phyloP scores from a whole-genome alignment of 2,888 invertebrate genomes.

The Phortica magna region DNA sequence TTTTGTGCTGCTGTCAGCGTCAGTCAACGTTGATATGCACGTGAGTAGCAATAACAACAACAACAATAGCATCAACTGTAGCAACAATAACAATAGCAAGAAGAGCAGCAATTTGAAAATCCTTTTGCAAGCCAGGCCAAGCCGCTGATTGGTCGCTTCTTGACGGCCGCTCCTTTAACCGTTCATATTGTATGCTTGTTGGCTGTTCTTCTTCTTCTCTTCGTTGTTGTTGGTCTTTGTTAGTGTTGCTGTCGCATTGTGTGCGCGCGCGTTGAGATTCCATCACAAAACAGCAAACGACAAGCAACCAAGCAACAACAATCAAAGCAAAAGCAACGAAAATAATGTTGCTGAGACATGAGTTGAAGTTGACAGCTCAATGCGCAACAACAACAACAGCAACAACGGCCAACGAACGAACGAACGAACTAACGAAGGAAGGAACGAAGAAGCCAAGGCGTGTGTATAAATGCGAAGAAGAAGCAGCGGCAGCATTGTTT shows the following conservation, averaged over 20 bases:
- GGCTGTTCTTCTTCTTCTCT: conserved; percentile 32
- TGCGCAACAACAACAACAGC: conserved; percentile 73
- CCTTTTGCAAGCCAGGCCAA: conserved; percentile 51
- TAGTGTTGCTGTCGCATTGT: conserved; percentile 50
- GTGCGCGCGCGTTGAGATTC: conserved; percentile 55
- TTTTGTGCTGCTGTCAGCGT: conserved; percentile 52
- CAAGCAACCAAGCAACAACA: conserved; percentile 47
- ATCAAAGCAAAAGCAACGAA: conserved; percentile 44
- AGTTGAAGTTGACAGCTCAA: conserved; percentile 73
- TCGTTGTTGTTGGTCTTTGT: conserved; percentile 31
- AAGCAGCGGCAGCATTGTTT: conserved; percentile 38
- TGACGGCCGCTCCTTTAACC: conserved; percentile 53
- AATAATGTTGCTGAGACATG: conserved; percentile 72
- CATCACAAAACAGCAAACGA: conserved; percentile 62
- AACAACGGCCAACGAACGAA: background rate
- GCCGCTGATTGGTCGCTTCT: conserved; percentile 72
- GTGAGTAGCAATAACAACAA: conserved; percentile 18
- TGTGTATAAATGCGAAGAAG: conserved; percentile 50
- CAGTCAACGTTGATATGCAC: conserved; percentile 20
- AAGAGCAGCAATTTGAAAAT: conserved; percentile 50
- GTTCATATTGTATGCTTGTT: conserved; percentile 34
- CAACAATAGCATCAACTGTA: conserved; percentile 59
- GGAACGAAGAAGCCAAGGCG: conserved; percentile 34
- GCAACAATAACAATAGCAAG: conserved; percentile 60
- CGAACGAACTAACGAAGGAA: conserved; percentile 42